A percentile compares a stretch with the other conserved stretches of the same genome.
Conservation (phyloP, 2,888 invertebrate genomes). For the Meiosimyza platycephala region DNA sequence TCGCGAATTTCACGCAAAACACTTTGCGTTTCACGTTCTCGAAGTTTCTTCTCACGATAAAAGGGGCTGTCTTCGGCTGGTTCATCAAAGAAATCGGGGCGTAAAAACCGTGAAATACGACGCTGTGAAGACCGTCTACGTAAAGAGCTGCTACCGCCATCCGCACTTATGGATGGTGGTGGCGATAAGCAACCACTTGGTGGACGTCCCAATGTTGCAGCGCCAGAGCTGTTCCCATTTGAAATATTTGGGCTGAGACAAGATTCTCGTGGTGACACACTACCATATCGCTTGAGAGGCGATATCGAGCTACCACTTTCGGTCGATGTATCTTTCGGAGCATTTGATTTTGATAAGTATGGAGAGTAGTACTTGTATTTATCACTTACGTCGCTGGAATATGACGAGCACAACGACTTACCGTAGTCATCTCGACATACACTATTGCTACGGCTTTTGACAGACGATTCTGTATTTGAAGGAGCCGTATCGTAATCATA, state of each 20-base stretch:
- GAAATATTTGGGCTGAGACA: conserved; percentile 28
- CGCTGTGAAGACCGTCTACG: conserved; percentile 69
- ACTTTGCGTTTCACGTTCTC: conserved; percentile 77
- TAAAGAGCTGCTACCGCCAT: conserved; percentile 53
- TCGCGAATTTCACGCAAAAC: conserved; percentile 76
- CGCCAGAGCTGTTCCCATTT: conserved; percentile 36
- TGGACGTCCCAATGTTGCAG: conserved; percentile 55
- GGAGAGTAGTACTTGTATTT: conserved; percentile 66
- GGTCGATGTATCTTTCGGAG: conserved; percentile 41
- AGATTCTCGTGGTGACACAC: conserved; percentile 48
- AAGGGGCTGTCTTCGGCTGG: conserved; percentile 74
- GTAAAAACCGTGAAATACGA: conserved; percentile 78
- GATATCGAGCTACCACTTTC: conserved; percentile 48
- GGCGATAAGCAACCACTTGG: conserved; percentile 62
- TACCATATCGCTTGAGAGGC: conserved; percentile 57
- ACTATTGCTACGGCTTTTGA: conserved; percentile 56
- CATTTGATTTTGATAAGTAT: conserved; percentile 55
- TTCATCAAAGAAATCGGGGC: conserved; percentile 81
- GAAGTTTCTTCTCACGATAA: conserved; percentile 71
- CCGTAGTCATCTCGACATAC: conserved; percentile 59
- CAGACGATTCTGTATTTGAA: conserved; percentile 25
- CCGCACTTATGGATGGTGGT: conserved; percentile 44
- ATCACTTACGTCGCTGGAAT: conserved; percentile 62
- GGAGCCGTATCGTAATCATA: conserved; percentile 49
- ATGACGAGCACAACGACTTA: conserved; percentile 57